Conservation (phyloP, 2,888 invertebrate species). For the Lacanobia oleracea region DNA sequence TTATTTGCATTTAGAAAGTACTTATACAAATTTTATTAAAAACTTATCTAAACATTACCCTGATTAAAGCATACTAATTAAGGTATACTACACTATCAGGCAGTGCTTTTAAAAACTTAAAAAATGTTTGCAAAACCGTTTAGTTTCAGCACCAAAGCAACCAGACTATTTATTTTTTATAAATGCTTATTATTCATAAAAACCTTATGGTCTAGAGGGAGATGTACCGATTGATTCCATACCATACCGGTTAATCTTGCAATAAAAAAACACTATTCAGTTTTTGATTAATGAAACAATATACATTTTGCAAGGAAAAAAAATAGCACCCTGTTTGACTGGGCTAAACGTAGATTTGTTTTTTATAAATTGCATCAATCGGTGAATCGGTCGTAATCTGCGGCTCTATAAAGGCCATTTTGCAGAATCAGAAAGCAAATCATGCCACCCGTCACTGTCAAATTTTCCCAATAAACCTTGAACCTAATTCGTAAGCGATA, state of each 20-base stretch:
- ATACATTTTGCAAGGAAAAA: not conserved
- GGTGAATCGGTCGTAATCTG: too few relatives aligned
- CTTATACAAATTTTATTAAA: slow-evolving; percentile 4
- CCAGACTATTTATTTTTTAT: too few relatives aligned
- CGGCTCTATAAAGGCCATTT: too few relatives aligned
- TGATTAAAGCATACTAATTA: not conserved
- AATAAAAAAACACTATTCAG: not conserved
- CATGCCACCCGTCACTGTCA: too few relatives aligned
- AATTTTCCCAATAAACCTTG: too few relatives aligned
- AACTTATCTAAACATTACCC: slow-evolving; percentile 18
- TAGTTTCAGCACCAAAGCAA: slow-evolving; percentile 1
- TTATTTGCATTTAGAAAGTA: slow-evolving; percentile 21
- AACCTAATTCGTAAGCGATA: too few relatives aligned
- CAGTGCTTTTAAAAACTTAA: not conserved
- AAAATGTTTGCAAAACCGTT: not conserved
- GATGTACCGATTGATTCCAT: not conserved
- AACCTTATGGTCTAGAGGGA: not conserved
- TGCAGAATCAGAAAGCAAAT: too few relatives aligned
- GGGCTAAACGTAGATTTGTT: too few relatives aligned
- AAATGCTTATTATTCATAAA: slow-evolving; percentile 4
- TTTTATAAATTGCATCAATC: too few relatives aligned
- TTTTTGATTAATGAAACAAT: not conserved
- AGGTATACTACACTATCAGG: not conserved
- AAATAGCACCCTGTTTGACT: too few relatives aligned
- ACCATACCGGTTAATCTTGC: not conserved